Percentiles rank a stretch among this genome's conserved stretches.
Evolutionary conservation across 2,113 vertebrate genomes (phyloP).

Genomic region (Sterna hirundo): DNA sequence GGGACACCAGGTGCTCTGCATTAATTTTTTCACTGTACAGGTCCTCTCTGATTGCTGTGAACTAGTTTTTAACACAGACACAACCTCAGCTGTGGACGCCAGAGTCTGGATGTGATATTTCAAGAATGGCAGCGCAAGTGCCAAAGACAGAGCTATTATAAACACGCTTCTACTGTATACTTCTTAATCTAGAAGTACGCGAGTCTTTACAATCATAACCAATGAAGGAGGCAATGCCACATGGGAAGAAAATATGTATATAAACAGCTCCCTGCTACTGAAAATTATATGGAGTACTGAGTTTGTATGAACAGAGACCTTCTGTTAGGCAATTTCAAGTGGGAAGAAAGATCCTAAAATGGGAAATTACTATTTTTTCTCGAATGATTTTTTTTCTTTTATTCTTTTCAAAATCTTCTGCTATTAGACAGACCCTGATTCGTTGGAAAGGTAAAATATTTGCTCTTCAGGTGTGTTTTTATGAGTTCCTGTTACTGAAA

Average conservation of each 20-base stretch:
- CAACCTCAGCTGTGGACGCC: background rate
- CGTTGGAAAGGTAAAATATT: background rate
- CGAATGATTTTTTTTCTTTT: background rate
- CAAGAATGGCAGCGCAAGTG: constrained; percentile 46
- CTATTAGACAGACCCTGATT: background rate
- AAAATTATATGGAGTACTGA: constrained; percentile 41
- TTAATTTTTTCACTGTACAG: background rate
- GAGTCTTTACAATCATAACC: constrained; percentile 28
- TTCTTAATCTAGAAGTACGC: constrained; percentile 25
- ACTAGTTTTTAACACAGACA: constrained; percentile 38
- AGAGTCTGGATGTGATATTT: constrained; percentile 44
- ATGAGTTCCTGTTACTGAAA: constrained; percentile 22
- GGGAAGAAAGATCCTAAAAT: constrained; percentile 35
- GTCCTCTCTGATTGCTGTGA: background rate
- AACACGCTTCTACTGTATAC: background rate
- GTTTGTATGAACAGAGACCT: constrained; percentile 25
- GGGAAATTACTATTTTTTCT: background rate
- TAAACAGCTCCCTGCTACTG: constrained; percentile 39
- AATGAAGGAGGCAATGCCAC: constrained; percentile 14
- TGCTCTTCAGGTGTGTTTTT: constrained; percentile 1
- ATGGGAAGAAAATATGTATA: constrained; percentile 42
- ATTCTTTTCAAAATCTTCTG: background rate
- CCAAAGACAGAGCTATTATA: constrained; percentile 48
- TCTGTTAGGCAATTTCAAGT: constrained; percentile 52
- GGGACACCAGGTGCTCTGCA: background rate